Base-by-base conservation (phyloP, 1,140 invertebrate genomes). In the Trichonephila inaurata region DNA sequence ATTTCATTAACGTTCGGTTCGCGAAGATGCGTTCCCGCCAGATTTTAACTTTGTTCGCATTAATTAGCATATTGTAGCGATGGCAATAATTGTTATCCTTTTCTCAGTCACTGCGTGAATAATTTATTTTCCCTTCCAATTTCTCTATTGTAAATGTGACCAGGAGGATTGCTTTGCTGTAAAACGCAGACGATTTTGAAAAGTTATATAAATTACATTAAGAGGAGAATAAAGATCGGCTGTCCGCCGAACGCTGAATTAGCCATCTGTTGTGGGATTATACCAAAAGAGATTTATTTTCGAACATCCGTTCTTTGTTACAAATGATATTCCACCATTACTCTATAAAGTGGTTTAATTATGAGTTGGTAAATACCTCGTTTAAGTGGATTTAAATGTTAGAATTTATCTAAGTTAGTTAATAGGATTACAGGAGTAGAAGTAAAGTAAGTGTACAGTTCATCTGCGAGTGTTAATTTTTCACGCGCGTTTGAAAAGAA, bases 41-140 rank as follows among this genome's bases (percentile, higher is more conserved):
- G 28, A 40, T 81, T 91, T 82, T 64, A 85, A 85, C 61, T 92
- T 85, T 51, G 77, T 85, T 85, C 61, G 81, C 77, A 92, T 92
- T 92, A 92, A 92, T 92, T 92, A 92, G 61, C 90, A 92, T 85
- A 85, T 85, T 66, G 81, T 85, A 92, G 40, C 24, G 61, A 92
- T 83, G 82, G 89, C 61, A 92, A 92, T 92, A 92, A 85, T 51
- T 83, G 82, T 85, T 92, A 85, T 85, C 81, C 77, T 92, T 92
- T 92, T 85, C 61, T n/a, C 58, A 60, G 19, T 92, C 60, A 83
- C 90, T 92, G 64, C 24, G n/a, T 28, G 66, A 81, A 81, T 91
- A 91, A 91, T 91, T 91, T 91, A 91, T 91, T 88, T 83, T 58
- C 82, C 24, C 16, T 33, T 51, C 14, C 82, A 19, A 24, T 83